Evolutionary conservation across 2,888 invertebrate species (phyloP), one percentile per base, ranked within the genome.

Genomic region (Oxyscelio sp.): DNA sequence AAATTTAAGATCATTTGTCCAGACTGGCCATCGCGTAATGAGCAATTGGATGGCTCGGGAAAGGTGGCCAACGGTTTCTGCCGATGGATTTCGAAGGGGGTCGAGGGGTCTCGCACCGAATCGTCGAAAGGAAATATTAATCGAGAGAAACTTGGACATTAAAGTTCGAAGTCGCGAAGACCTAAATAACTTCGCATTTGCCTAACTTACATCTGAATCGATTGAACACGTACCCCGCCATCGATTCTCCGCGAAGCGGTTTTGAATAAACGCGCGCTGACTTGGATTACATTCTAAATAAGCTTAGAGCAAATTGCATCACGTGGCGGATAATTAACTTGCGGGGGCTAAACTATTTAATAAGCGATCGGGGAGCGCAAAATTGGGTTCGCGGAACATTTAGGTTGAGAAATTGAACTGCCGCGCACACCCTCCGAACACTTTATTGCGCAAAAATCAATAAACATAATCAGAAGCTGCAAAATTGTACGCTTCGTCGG

Each of bases 391-490:
- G 15, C 27, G n/a, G 13, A 27, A n/a, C n/a, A 27, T 58, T 24
- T 17, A 19, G 19, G 38, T 58, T 31, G 38, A 11, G 24, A 58
- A 58, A n/a, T 34, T 2, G 24, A 52, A 15, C 43, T 8, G 34
- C 8, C 52, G 24, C 27, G 27, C 17, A 6, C 27, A 52, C 15
- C 21, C 15, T 15, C 40, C 13, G 31, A 45, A 71, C 19, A 38
- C 0, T 59, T 50, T 71, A 50, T 59, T 58, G 50, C 19, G 50
- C 38, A 43, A 74, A 74, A 74, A 74, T 74, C 73, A 54, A 74
- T 74, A 74, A 52, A 54, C 54, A 74, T 54, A 74, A 74, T 63
- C 52, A 59, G 59, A 31, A 43, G 38, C 38, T 45, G 11, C 56
- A 31, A 65, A 74, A 61, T 63, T 63, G 40, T 43, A 74, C 56